These are phyloP conservation scores for Tapera naevia DNA, from an alignment of 2,797 vertebrate species.

Conservation along the genomic window DNA sequence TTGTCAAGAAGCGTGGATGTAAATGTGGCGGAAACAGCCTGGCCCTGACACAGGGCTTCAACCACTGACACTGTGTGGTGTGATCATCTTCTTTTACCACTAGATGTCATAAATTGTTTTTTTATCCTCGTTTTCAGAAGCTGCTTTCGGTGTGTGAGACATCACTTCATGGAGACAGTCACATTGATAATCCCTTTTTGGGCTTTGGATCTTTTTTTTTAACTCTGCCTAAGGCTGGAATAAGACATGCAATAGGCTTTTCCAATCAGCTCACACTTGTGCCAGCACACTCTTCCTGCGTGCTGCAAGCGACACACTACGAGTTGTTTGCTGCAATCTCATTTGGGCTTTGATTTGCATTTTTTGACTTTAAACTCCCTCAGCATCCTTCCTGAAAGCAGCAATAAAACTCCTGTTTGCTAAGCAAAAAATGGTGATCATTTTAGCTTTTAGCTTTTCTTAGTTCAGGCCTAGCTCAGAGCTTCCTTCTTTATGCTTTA, in stretches of 20 bases:
- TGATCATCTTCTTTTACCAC: neutral
- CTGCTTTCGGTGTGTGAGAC: neutral
- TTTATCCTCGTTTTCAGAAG: neutral
- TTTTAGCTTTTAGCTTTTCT: neutral
- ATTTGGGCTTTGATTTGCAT: neutral
- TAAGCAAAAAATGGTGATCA: neutral
- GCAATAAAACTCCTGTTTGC: neutral
- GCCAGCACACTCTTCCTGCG: neutral
- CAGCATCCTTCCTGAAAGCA: neutral
- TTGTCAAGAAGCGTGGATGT: neutral
- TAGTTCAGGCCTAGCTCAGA: neutral
- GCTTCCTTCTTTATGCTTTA: neutral
- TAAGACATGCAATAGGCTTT: neutral
- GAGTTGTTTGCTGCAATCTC: neutral
- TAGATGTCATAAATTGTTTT: slow-evolving; percentile 16
- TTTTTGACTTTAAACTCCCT: neutral
- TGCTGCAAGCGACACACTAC: neutral
- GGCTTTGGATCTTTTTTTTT: neutral
- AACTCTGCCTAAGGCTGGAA: neutral
- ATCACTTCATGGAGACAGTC: neutral
- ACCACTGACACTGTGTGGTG: neutral
- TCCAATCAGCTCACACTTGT: neutral
- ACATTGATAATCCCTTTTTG: neutral
- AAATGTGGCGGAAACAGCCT: neutral
- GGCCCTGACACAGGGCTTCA: neutral